These are phyloP conservation scores for Gallinago paraguaiae DNA, from an alignment of 2,113 vertebrate species.

Conservation along the genomic window DNA sequence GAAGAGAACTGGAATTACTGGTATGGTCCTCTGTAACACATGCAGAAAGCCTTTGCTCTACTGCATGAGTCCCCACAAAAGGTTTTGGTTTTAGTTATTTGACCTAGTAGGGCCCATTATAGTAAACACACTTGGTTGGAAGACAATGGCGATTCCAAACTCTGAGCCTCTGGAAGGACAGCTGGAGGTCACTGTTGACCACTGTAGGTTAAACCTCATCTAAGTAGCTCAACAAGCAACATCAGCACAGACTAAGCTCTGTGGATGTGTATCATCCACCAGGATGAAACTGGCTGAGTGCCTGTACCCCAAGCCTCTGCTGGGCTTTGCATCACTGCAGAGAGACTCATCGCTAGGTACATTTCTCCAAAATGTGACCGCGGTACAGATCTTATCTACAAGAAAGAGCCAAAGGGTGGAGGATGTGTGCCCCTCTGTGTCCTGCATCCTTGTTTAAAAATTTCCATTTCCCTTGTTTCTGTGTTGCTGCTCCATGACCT, in stretches of 20 bases:
- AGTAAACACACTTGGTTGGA: background rate
- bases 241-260: background rate
- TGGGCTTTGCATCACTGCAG: background rate
- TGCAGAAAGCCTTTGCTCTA: background rate
- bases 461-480: background rate
- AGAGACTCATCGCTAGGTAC: background rate
- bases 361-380: background rate
- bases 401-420: background rate
- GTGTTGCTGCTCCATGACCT: background rate
- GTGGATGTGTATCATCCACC: background rate
- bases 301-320: background rate
- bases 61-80: background rate
- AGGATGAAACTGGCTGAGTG: background rate
- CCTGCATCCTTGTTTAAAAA: background rate
- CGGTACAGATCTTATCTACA: background rate
- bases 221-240: background rate
- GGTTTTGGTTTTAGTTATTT: background rate
- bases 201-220: background rate
- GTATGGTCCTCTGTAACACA: background rate
- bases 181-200: background rate
- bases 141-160: background rate
- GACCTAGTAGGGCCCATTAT: background rate
- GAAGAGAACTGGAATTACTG: background rate
- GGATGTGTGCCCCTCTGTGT: background rate
- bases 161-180: background rate